A percentile compares a stretch with the other conserved stretches of the same genome.
Conservation (phyloP, 2,113 vertebrate species). For the Garra rufa region DNA sequence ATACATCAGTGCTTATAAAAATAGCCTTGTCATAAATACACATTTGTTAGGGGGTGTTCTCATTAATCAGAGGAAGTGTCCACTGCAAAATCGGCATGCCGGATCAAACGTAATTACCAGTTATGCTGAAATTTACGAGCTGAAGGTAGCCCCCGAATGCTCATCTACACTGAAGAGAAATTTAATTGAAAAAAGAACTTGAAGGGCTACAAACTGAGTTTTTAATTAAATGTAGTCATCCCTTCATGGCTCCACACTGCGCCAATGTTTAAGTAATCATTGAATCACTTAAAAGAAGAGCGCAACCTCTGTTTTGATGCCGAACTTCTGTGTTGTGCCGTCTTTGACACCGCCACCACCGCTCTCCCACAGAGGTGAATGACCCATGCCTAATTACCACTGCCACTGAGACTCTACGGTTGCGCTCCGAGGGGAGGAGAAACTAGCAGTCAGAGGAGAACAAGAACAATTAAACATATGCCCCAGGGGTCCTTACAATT, state of each 20-base stretch:
- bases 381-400: conserved; percentile 42
- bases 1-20: conserved; percentile 22
- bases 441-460: not conserved
- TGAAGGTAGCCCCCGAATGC: not conserved
- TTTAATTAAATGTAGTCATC: conserved; percentile 41
- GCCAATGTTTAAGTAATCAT: conserved; percentile 34
- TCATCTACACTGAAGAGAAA: conserved; percentile 26
- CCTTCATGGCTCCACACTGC: conserved; percentile 25
- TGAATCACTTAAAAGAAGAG: conserved; percentile 31
- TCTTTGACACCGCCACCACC: not conserved
- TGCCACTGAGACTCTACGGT: not conserved
- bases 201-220: conserved; percentile 37
- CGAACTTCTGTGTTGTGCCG: not conserved
- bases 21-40: conserved; percentile 21
- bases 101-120: conserved; percentile 45
- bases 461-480: conserved; percentile 28
- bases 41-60: conserved; percentile 4
- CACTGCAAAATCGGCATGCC: conserved; percentile 13
- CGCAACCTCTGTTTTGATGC: not conserved
- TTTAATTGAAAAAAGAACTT: conserved; percentile 31
- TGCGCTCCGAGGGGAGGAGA: conserved; percentile 1
- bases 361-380: conserved; percentile 36
- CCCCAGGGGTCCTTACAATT: conserved; percentile 6
- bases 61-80: conserved; percentile 23
- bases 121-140: conserved; percentile 24